These are phyloP conservation scores for Riptortus pedestris DNA, from an alignment of 1,140 invertebrate genomes.

Conservation along the genomic window DNA sequence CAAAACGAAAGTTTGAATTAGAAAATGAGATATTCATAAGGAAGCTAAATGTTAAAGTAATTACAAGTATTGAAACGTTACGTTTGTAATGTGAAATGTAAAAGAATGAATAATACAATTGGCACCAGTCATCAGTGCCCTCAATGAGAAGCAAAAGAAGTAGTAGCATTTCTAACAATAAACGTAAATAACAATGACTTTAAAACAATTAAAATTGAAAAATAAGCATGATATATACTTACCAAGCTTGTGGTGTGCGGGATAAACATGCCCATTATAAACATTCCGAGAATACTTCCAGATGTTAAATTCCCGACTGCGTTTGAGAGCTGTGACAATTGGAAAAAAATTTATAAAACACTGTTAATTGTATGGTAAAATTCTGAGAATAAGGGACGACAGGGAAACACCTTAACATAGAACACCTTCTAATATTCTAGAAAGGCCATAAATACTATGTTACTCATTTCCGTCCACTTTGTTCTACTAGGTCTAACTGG, in stretches of 20 bases:
- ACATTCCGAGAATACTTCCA: slow-evolving; percentile 24
- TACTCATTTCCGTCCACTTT: too few relatives aligned
- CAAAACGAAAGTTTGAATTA: too few relatives aligned
- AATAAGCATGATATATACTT: too few relatives aligned
- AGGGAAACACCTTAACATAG: not conserved
- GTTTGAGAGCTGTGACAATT: slow-evolving; percentile 49
- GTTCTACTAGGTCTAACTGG: too few relatives aligned
- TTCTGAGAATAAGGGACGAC: not conserved
- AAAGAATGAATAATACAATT: too few relatives aligned
- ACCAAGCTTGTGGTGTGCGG: slow-evolving; percentile 21
- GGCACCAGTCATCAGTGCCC: not conserved
- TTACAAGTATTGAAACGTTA: too few relatives aligned
- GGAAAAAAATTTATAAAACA: not conserved
- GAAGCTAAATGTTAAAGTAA: too few relatives aligned
- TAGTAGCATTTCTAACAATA: not conserved
- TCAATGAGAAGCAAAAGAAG: not conserved
- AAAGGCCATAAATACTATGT: not conserved
- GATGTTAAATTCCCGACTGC: slow-evolving; percentile 51
- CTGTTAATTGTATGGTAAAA: not conserved
- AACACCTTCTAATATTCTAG: not conserved
- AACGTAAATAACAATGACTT: too few relatives aligned
- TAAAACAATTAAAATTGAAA: too few relatives aligned
- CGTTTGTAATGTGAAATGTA: too few relatives aligned
- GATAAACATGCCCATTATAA: slow-evolving; percentile 26
- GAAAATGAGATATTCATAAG: too few relatives aligned